Evolutionary conservation across 2,113 vertebrate species (phyloP).

Genomic region (Anas platyrhynchos): DNA sequence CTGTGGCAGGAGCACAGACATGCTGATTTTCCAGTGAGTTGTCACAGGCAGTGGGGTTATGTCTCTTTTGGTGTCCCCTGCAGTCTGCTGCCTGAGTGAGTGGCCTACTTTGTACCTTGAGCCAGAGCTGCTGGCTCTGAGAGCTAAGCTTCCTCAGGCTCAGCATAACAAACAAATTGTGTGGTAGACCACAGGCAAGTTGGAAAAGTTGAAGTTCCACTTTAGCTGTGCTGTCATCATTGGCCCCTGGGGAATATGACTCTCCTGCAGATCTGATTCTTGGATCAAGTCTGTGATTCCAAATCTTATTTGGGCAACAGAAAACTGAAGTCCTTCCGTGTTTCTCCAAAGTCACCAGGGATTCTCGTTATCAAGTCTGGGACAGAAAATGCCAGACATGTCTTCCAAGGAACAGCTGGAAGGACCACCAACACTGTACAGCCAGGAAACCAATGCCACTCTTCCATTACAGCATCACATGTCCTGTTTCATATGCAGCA

Average conservation of each 20-base stretch:
- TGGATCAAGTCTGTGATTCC: not conserved
- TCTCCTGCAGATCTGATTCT: not conserved
- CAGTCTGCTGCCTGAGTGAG: not conserved
- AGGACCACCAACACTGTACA: not conserved
- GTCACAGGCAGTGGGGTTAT: not conserved
- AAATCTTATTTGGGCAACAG: not conserved
- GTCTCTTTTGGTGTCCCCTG: not conserved
- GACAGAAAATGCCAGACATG: not conserved
- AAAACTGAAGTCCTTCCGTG: not conserved
- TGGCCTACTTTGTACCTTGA: not conserved
- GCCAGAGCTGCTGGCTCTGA: not conserved
- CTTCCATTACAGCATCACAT: slow-evolving; percentile 5
- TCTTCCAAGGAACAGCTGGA: not conserved
- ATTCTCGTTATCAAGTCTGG: not conserved
- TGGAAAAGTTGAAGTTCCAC: not conserved
- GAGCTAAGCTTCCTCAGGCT: not conserved
- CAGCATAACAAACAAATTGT: slow-evolving; percentile 9
- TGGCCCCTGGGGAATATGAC: not conserved
- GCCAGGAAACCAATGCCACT: not conserved
- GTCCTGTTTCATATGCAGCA: not conserved
- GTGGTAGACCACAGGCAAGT: slow-evolving; percentile 26
- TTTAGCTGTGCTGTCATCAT: not conserved
- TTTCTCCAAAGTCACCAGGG: not conserved
- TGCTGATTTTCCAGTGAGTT: not conserved
- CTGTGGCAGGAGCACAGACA: not conserved